These are phyloP conservation scores for Lates calcarifer DNA, from an alignment of 2,113 vertebrate species.

Conservation along the genomic window DNA sequence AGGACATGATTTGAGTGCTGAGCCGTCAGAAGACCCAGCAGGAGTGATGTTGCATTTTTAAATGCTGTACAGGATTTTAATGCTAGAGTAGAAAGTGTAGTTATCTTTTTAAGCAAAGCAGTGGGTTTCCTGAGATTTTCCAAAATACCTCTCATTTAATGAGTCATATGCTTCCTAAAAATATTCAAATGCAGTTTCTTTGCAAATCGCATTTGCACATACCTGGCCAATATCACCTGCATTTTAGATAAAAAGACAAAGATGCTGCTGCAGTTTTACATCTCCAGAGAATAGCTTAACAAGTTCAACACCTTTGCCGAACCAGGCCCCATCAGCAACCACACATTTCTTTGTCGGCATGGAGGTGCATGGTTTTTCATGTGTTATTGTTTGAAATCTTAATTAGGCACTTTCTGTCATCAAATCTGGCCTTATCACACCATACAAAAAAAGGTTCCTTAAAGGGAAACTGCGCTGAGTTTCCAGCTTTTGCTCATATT, in stretches of 20 bases:
- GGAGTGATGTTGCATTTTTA: background rate
- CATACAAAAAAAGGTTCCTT: no score
- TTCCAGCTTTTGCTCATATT: no score
- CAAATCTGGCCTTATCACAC: background rate
- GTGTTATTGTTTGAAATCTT: background rate
- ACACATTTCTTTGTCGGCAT: conserved; percentile 94
- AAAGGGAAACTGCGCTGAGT: no score
- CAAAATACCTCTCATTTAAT: background rate
- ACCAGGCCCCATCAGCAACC: conserved; percentile 96
- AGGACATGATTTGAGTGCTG: background rate
- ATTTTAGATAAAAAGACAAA: background rate
- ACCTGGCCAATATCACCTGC: background rate
- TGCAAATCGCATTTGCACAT: background rate
- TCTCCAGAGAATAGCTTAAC: conserved; percentile 98
- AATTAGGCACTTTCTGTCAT: no score
- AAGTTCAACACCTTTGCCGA: conserved; percentile 99
- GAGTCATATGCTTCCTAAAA: background rate
- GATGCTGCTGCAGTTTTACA: conserved; percentile 93
- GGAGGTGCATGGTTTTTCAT: conserved; percentile 88
- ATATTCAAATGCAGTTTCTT: background rate
- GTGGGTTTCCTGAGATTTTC: background rate
- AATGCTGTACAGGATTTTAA: background rate
- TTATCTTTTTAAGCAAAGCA: background rate
- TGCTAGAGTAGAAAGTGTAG: background rate
- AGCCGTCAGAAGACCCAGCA: background rate